Conservation (phyloP, 2,113 vertebrate species). For the Leucoraja erinaceus region DNA sequence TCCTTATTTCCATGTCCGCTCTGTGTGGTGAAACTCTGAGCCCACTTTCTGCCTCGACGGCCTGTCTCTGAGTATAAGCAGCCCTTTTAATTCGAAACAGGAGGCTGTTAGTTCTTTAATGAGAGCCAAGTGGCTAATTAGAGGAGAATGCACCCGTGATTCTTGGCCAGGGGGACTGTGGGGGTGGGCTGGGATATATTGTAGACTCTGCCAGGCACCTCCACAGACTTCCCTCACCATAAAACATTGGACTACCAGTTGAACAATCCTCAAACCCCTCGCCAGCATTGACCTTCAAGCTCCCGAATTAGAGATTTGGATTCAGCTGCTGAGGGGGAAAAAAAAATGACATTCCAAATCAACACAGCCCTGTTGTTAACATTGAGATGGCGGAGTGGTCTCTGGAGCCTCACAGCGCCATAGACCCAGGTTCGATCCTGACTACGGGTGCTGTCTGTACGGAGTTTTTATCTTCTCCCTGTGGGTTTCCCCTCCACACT, state of each 20-base stretch:
- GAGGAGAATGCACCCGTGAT: background rate
- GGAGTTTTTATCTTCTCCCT: no score
- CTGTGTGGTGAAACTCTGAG: background rate
- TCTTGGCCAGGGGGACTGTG: background rate
- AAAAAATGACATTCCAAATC: no score
- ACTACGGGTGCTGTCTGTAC: no score
- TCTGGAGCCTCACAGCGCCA: no score
- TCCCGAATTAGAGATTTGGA: background rate
- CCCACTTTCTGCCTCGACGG: background rate
- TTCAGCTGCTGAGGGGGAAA: background rate
- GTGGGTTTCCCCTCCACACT: no score
- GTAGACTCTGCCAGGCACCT: background rate
- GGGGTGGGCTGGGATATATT: background rate
- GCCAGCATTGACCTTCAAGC: background rate
- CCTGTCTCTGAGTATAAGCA: background rate
- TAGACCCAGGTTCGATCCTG: no score
- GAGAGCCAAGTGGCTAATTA: constrained; percentile 2
- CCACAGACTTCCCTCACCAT: background rate
- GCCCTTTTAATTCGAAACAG: constrained; percentile 16
- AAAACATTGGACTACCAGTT: background rate
- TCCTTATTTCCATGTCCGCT: background rate
- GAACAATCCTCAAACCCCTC: background rate
- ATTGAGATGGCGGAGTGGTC: no score
- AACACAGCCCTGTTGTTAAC: no score
- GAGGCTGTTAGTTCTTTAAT: background rate